Evolutionary conservation across 2,888 invertebrate genomes (phyloP).

Genomic region (Bellardia pandia): DNA sequence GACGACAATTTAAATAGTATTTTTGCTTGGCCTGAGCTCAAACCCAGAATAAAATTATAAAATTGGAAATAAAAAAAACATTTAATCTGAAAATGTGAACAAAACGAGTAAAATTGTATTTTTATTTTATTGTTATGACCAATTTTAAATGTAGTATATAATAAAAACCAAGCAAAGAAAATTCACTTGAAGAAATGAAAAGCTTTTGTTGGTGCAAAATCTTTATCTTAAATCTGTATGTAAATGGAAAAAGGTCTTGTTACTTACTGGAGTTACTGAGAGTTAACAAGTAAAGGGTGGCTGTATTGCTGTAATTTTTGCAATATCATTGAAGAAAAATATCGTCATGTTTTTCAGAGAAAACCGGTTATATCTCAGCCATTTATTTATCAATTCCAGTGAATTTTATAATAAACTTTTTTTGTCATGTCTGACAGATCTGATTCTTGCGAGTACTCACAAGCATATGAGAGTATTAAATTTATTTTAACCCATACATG

Average conservation of each 20-base stretch:
- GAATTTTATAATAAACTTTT: too few species aligned
- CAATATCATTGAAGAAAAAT: too few species aligned
- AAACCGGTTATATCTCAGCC: too few species aligned
- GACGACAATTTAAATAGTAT: conserved; percentile 3
- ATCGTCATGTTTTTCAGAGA: too few species aligned
- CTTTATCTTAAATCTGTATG: not conserved
- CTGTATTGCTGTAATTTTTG: not conserved
- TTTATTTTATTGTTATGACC: conserved; percentile 24
- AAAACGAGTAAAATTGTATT: conserved; percentile 5
- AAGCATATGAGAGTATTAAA: too few species aligned
- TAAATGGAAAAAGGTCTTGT: conserved; percentile 10
- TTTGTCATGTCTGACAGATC: too few species aligned
- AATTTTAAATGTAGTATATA: conserved; percentile 10
- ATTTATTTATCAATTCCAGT: too few species aligned
- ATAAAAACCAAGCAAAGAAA: not conserved
- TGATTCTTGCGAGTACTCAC: too few species aligned
- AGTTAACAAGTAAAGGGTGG: not conserved
- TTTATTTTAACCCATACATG: too few species aligned
- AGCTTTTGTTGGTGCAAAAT: not conserved
- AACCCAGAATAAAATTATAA: not conserved
- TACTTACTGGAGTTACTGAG: not conserved
- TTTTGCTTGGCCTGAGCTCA: not conserved
- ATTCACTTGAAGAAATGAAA: not conserved
- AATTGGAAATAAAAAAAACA: not conserved
- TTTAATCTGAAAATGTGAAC: not conserved